Evolutionary conservation across 1,140 invertebrate species (phyloP).

Genomic region (Aethina tumida): DNA sequence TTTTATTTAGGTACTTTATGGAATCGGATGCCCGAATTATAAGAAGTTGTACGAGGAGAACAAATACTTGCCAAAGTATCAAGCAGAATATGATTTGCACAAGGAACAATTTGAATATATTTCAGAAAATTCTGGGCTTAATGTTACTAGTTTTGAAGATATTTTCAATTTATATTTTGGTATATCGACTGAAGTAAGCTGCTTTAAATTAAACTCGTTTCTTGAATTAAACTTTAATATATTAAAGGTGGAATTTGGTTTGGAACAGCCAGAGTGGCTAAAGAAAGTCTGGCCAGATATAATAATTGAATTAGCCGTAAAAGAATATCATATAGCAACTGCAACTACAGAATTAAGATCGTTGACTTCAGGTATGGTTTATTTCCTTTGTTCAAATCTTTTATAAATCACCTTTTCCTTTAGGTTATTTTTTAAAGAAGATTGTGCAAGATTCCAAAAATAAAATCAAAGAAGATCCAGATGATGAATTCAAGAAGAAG

Average conservation of each 20-base stretch:
- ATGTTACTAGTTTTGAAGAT: slow-evolving; percentile 17
- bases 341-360: slow-evolving; percentile 14
- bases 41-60: slow-evolving; percentile 12
- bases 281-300: slow-evolving; percentile 48
- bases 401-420: slow-evolving; percentile 12
- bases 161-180: slow-evolving; percentile 22
- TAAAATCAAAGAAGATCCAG: slow-evolving; percentile 35
- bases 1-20: slow-evolving; percentile 13
- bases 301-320: slow-evolving; percentile 40
- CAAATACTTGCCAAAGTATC: slow-evolving; percentile 1
- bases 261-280: slow-evolving; percentile 50
- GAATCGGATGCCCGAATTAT: slow-evolving; percentile 15
- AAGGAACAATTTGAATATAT: slow-evolving; percentile 19
- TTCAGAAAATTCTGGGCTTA: slow-evolving; percentile 18
- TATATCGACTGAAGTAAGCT: slow-evolving; percentile 20
- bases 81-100: slow-evolving; percentile 10
- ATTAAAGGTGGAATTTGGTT: slow-evolving; percentile 39
- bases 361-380: slow-evolving; percentile 18
- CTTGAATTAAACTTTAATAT: neutral
- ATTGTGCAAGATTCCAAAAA: slow-evolving; percentile 46
- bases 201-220: neutral
- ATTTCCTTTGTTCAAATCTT: neutral
- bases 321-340: slow-evolving; percentile 20
- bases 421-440: slow-evolving; percentile 45
- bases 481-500: slow-evolving; percentile 42